A percentile compares a stretch with the other conserved stretches of the same genome.
Conservation (phyloP, 2,113 vertebrate species). For the Tetraodon nigroviridis region DNA sequence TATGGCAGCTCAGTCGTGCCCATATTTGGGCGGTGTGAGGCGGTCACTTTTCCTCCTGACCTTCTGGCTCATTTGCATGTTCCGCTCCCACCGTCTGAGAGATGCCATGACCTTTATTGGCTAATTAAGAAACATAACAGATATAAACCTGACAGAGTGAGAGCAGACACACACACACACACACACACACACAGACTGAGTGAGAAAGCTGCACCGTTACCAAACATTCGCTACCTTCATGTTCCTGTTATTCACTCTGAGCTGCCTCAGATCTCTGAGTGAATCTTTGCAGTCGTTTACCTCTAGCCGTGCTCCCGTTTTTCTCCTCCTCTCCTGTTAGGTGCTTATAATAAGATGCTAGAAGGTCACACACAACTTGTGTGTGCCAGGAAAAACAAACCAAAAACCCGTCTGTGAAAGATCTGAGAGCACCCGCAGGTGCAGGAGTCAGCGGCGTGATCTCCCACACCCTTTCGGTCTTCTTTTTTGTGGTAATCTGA, state of each 20-base stretch:
- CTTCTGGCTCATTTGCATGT: slow-evolving; percentile 68
- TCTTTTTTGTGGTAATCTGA: slow-evolving; percentile 59
- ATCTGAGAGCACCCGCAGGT: not conserved
- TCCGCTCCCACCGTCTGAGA: slow-evolving; percentile 70
- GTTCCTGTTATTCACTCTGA: slow-evolving; percentile 61
- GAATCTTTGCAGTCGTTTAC: slow-evolving; percentile 63
- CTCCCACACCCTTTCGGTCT: slow-evolving; percentile 38
- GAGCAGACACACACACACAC: slow-evolving; percentile 30
- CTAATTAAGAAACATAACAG: slow-evolving; percentile 98
- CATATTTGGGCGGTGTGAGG: slow-evolving; percentile 53
- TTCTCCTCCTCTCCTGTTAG: slow-evolving; percentile 54
- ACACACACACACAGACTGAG: slow-evolving; percentile 26
- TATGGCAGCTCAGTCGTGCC: slow-evolving; percentile 49
- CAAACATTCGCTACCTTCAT: slow-evolving; percentile 29
- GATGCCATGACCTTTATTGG: slow-evolving; percentile 92
- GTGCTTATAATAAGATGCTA: slow-evolving; percentile 53
- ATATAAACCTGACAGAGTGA: slow-evolving; percentile 89
- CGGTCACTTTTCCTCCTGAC: slow-evolving; percentile 64
- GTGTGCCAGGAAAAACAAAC: not conserved
- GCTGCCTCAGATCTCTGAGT: slow-evolving; percentile 64
- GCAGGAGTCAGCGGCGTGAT: slow-evolving; percentile 40
- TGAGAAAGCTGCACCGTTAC: not conserved
- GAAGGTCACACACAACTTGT: too few relatives aligned
- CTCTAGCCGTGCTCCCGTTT: slow-evolving; percentile 51
- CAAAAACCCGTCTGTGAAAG: not conserved